A percentile compares a stretch with the other conserved stretches of the same genome.
These are phyloP conservation scores for human DNA, from an alignment of 2,113 vertebrate species.

Conservation along the genomic window DNA sequence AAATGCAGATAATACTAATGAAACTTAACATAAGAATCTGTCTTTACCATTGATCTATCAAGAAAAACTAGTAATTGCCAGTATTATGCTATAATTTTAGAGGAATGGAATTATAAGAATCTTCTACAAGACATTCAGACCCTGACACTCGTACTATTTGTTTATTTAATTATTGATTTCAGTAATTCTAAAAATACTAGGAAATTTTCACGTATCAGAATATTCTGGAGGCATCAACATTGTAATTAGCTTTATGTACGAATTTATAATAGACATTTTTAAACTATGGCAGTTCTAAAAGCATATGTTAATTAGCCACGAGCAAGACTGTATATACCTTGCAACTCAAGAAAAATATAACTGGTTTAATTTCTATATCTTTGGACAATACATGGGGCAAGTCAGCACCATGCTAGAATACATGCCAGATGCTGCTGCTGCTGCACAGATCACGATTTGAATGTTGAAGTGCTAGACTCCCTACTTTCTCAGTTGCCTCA, in stretches of 20 bases:
- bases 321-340: background rate
- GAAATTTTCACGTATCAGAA: background rate
- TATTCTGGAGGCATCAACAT: background rate
- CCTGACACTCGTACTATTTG: background rate
- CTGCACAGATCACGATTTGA: background rate
- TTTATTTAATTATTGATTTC: background rate
- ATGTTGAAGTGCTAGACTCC: background rate
- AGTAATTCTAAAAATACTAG: background rate
- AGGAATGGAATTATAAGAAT: background rate
- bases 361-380: background rate
- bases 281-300: background rate
- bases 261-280: background rate
- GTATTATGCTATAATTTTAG: background rate
- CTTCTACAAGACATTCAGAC: background rate
- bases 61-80: background rate
- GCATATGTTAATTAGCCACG: no score
- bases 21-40: background rate
- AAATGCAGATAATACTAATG: background rate
- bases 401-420: background rate
- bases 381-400: background rate
- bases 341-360: background rate
- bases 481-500: background rate
- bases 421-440: background rate
- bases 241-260: background rate
- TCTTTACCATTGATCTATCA: background rate